Conservation (phyloP, 2,113 vertebrate genomes). For the Embiotoca jacksoni region DNA sequence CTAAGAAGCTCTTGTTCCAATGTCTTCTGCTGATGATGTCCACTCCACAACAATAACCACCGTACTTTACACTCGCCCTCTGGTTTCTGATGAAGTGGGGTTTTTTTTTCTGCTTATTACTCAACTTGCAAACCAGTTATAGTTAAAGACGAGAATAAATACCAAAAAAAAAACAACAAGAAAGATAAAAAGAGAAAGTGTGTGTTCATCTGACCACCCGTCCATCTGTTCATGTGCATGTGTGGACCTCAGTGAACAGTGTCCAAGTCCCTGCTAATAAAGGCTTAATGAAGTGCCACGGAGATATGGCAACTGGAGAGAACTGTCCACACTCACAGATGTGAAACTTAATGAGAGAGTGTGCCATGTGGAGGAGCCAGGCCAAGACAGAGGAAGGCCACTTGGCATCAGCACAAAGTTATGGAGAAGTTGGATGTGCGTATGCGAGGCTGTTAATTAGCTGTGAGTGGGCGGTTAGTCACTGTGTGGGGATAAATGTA, state of each 20-base stretch:
- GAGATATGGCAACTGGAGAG: constrained; percentile 62
- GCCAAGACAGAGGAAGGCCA: constrained; percentile 51
- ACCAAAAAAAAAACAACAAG: neutral
- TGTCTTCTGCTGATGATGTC: constrained; percentile 66
- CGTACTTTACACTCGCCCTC: constrained; percentile 66
- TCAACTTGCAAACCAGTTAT: neutral
- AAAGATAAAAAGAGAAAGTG: constrained; percentile 11
- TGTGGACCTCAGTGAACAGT: constrained; percentile 13
- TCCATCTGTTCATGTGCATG: constrained; percentile 11
- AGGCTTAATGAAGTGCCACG: constrained; percentile 69
- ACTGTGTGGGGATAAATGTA: neutral
- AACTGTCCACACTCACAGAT: constrained; percentile 69
- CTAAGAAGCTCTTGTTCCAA: constrained; percentile 48
- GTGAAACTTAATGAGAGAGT: constrained; percentile 75
- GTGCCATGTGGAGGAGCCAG: constrained; percentile 44
- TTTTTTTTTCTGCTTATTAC: neutral
- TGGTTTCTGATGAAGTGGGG: constrained; percentile 21
- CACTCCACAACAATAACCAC: constrained; percentile 59
- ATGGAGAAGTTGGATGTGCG: constrained; percentile 24
- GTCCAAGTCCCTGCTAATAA: constrained; percentile 69
- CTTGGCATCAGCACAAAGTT: constrained; percentile 39
- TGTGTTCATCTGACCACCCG: constrained; percentile 20
- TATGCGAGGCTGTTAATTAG: constrained; percentile 9
- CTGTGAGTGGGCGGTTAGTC: neutral
- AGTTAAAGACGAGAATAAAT: constrained; percentile 11